These are phyloP conservation scores for Phalacrocorax carbo DNA, from an alignment of 2,113 vertebrate species.

Conservation along the genomic window DNA sequence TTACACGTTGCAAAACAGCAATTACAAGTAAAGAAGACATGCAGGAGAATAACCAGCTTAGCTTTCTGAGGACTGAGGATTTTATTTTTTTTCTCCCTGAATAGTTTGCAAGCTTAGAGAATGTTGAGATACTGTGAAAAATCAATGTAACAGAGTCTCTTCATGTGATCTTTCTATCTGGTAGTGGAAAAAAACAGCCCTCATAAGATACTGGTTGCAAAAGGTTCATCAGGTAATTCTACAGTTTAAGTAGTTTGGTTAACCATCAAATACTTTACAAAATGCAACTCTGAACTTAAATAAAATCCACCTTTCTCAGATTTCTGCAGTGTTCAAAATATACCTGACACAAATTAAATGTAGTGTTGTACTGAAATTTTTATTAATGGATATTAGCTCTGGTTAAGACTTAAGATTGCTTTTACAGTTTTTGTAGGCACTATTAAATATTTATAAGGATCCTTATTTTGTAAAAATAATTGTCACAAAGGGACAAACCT, in stretches of 20 bases:
- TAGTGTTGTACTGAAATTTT: neutral
- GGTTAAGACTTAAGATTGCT: neutral
- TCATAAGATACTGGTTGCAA: neutral
- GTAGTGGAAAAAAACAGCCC: neutral
- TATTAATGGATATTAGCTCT: neutral
- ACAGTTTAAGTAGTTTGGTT: neutral
- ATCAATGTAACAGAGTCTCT: neutral
- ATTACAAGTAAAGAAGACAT: neutral
- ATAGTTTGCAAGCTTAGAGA: neutral
- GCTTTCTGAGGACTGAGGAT: neutral
- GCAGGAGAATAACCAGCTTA: neutral
- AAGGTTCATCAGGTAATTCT: neutral
- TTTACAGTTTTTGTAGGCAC: neutral
- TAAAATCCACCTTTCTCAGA: neutral
- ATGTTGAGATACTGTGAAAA: neutral
- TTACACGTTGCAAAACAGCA: neutral
- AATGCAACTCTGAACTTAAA: neutral
- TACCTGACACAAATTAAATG: neutral
- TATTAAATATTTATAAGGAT: neutral
- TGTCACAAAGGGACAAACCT: neutral
- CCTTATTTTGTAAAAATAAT: neutral
- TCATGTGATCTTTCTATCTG: neutral
- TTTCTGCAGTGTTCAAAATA: neutral
- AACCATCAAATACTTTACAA: neutral
- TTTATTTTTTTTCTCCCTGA: neutral